Base-by-base conservation (phyloP, 1,140 invertebrate species). In the Artemia franciscana region DNA sequence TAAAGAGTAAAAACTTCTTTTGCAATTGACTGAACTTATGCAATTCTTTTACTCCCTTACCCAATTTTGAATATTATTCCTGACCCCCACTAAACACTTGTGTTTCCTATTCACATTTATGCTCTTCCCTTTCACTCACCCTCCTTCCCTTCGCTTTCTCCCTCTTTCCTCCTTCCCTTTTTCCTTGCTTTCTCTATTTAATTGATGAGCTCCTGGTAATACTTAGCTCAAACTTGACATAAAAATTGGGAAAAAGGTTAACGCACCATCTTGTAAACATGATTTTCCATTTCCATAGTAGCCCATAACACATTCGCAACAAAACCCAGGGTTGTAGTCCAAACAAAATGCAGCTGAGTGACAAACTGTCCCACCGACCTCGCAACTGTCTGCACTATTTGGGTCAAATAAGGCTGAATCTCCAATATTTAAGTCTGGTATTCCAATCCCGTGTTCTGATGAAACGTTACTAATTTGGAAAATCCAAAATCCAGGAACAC, bases 261-360 rank as follows among this genome's bases (percentile, higher is more conserved):
- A 15, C 67, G 73, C 74, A 86, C 84, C 84, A 70, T 84, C 80
- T 72, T 83, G 81, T 28, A 96, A 77, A 70, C 93, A 97, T 58
- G 81, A 81, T 71, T 81, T 81, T 61, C 93, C 93, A 72, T 97
- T 96, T 62, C 93, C 92, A 71, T 88, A 91, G 71, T 77, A 91
- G 25, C 82, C 83, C 1, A 78, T 69, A 21, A 80, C 76, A 71
- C 92, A 97, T 58, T 79, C 75, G 71, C 92, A 97, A 69, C 92
- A 97, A 69, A 86, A 92, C 4, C 91, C 91, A 30, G 76, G 74
- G 57, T 80, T 74, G 67, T 84, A 84, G 71, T 96, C 89, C 2
- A 83, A 72, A 71, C 92, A 97, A 57, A 77, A 76, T 0, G 89
- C 87, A 68, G 85, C 80, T 24, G 79, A 80, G 68, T 92, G 85